These are phyloP conservation scores for Tursiops truncatus DNA, from an alignment of 2,113 vertebrate species.

Conservation along the genomic window DNA sequence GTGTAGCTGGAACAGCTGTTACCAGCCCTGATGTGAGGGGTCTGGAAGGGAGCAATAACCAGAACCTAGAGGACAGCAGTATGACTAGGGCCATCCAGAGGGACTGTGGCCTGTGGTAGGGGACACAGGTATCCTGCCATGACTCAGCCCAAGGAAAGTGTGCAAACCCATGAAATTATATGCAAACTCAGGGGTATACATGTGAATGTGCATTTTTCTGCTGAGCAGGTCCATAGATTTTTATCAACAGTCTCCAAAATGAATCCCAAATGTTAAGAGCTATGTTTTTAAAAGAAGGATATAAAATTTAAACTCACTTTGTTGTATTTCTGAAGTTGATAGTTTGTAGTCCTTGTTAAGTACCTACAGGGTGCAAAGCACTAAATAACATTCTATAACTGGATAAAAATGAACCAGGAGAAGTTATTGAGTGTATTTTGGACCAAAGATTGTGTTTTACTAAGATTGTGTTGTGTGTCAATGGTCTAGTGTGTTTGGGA, in stretches of 20 bases:
- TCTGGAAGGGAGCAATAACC: no score
- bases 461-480: background rate
- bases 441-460: background rate
- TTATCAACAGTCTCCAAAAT: background rate
- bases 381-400: background rate
- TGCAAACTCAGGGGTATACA: background rate
- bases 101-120: background rate
- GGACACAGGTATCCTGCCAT: background rate
- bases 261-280: background rate
- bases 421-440: background rate
- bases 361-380: background rate
- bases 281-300: background rate
- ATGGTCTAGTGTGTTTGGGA: background rate
- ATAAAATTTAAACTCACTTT: background rate
- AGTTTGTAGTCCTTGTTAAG: background rate
- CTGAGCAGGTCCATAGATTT: background rate
- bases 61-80: background rate
- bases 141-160: background rate
- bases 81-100: background rate
- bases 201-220: background rate
- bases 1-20: background rate
- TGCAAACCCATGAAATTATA: background rate
- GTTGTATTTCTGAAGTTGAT: background rate
- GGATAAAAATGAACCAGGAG: background rate
- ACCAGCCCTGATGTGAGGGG: background rate